A percentile compares a stretch with the other conserved stretches of the same genome.
phyloP scores from a whole-genome alignment of 2,113 vertebrate genomes.

The Geococcyx californianus region DNA sequence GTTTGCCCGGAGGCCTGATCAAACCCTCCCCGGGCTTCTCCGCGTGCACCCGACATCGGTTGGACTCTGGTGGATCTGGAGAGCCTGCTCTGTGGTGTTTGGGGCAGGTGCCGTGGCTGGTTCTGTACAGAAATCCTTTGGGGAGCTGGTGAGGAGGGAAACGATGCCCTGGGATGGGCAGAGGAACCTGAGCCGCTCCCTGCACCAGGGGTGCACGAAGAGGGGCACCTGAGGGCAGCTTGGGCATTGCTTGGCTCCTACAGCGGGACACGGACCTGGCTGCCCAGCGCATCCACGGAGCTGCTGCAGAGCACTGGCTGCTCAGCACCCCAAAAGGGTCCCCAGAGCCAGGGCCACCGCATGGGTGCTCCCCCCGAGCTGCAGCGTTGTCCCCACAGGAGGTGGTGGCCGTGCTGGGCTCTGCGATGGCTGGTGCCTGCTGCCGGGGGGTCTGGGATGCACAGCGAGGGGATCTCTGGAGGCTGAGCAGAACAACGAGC shows the following conservation, averaged over 20 bases:
- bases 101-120: not conserved
- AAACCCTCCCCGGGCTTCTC: not conserved
- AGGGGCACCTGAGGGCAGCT: not conserved
- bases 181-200: not conserved
- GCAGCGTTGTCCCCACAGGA: accelerated
- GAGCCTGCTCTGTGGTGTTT: not conserved
- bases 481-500: not conserved
- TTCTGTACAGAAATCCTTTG: not conserved
- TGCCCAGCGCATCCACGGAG: accelerated
- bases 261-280: not conserved
- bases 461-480: accelerated
- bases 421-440: not conserved
- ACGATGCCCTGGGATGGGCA: accelerated
- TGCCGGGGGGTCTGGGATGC: accelerated
- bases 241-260: not conserved
- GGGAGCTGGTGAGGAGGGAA: not conserved
- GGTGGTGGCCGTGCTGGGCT: not conserved
- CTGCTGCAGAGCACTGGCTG: not conserved
- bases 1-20: no score
- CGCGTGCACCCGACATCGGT: accelerated
- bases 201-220: not conserved
- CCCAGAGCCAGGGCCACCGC: accelerated
- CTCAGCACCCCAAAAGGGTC: accelerated
- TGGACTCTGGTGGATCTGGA: accelerated
- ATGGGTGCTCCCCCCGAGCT: not conserved